Evolutionary conservation across 2,113 vertebrate species (phyloP).

Genomic region (Leiothrix lutea): DNA sequence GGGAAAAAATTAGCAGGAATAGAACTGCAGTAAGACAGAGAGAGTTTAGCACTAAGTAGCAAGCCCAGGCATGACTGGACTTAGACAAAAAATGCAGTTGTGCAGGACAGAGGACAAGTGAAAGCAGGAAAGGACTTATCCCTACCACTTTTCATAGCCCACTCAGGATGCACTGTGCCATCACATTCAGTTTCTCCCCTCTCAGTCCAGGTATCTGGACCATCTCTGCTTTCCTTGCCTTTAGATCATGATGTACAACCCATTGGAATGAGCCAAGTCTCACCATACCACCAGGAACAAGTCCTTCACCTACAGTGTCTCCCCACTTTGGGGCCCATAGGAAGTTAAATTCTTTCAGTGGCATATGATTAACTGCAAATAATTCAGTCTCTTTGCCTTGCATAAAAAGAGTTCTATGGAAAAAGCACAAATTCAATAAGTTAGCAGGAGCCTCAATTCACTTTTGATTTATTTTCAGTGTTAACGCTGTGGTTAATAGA

Average conservation of each 20-base stretch:
- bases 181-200: background rate
- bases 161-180: background rate
- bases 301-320: background rate
- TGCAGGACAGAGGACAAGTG: background rate
- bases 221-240: background rate
- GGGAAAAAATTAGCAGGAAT: background rate
- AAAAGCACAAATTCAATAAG: slow-evolving; percentile 44
- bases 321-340: background rate
- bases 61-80: background rate
- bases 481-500: slow-evolving; percentile 49
- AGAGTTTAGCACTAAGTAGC: background rate
- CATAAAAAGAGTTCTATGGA: background rate
- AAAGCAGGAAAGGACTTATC: background rate
- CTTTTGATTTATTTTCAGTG: slow-evolving; percentile 64
- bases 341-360: background rate
- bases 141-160: background rate
- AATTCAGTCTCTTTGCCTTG: background rate
- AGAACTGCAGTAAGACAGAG: background rate
- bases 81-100: background rate
- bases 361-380: slow-evolving; percentile 20
- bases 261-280: background rate
- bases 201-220: background rate
- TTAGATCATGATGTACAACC: background rate
- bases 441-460: slow-evolving; percentile 40
- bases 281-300: fast-evolving